Conservation (phyloP, 2,888 invertebrate genomes). For the Ganaspis brasiliensis region DNA sequence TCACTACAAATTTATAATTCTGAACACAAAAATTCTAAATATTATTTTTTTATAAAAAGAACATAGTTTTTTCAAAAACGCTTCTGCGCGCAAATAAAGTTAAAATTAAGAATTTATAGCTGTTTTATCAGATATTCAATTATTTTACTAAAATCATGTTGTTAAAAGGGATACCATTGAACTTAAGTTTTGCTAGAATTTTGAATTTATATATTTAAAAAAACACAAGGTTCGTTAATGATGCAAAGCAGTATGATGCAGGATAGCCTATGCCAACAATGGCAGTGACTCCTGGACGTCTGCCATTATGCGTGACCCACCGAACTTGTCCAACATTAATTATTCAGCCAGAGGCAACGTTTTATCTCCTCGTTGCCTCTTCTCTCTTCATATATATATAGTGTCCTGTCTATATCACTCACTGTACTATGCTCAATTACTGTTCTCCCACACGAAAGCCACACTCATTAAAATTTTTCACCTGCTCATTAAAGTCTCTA, state of each 20-base stretch:
- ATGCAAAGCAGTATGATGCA: not conserved
- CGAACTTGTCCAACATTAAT: slow-evolving; percentile 62
- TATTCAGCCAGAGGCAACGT: slow-evolving; percentile 49
- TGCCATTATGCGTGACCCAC: slow-evolving; percentile 56
- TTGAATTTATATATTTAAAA: not conserved
- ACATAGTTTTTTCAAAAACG: too few species aligned
- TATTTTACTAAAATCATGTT: too few species aligned
- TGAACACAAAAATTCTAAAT: too few species aligned
- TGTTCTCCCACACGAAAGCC: not conserved
- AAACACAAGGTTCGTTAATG: slow-evolving; percentile 1
- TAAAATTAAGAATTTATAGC: too few species aligned
- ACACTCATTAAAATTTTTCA: slow-evolving; percentile 16
- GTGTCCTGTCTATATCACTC: not conserved
- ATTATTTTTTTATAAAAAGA: too few species aligned
- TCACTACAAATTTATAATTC: too few species aligned
- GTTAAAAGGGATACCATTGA: too few species aligned
- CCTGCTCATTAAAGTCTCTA: not conserved
- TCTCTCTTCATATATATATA: not conserved
- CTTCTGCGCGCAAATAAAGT: too few species aligned
- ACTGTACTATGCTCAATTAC: slow-evolving; percentile 12
- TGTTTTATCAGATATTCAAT: too few species aligned
- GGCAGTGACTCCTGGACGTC: slow-evolving; percentile 61
- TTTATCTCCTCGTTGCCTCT: slow-evolving; percentile 43
- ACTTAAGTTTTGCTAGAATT: too few species aligned
- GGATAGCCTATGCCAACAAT: slow-evolving; percentile 55